Base-by-base conservation (phyloP, 2,113 vertebrate species). In the Syngnathus scovelli region DNA sequence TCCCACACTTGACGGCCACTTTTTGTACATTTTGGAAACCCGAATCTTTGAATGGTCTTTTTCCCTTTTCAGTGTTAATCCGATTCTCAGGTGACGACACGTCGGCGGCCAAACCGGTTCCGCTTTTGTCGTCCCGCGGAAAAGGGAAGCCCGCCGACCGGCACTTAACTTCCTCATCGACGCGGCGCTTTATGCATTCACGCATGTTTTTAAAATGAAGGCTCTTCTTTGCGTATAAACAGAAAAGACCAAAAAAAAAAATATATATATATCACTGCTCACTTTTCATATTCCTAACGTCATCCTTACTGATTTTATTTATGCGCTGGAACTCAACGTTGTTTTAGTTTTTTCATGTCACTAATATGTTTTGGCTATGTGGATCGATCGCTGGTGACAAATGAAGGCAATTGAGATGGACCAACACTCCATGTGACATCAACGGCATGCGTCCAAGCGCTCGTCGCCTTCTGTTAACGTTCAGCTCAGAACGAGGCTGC, bases 291-390 rank as follows among this genome's bases (percentile, higher is more conserved):
- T 64, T 83, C 71, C 70, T 86, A 76, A 77, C 68, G 38, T 78
- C n/a, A 54, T 44, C 55, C 37, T 5, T 68, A 63, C 64, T 76
- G 70, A 77, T 65, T 68, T 72, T 85, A 86, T 86, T 86, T 85
- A 85, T 82, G 79, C 82, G 82, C 71, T 80, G 27, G 81, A 69
- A 81, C 61, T 77, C 61, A 23, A 63, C 80, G 63, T 70, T 38
- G 12, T 48, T 21, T 33, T 61, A n/a, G 5, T 12, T 2, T 48
- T 75, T 78, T 61, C 54, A 71, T 86, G 83, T 86, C 78, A 72
- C 79, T 81, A 71, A 2, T 3, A 3, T 19, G 60, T 39, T 68
- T 76, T 43, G 41, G 2, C 1, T 77, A 70, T 83, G 18, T 15
- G 12, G 48, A 44, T 18, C 1, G 49, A 6, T 51, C 19, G 49